Conservation (phyloP, 2,113 vertebrate species). For the Cichladusa arquata region DNA sequence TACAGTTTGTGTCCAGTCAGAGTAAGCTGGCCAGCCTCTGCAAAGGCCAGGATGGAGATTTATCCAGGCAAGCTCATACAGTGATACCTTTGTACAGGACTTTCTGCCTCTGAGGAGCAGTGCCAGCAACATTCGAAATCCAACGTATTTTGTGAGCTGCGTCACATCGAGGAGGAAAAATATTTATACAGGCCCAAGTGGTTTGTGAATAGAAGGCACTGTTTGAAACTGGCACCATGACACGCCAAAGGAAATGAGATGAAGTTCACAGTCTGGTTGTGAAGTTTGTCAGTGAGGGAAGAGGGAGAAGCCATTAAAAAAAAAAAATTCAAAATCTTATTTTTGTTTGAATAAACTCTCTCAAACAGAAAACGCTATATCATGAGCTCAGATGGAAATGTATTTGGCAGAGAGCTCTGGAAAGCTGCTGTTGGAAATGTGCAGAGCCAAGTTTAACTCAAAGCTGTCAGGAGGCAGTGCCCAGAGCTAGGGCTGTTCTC, state of each 20-base stretch:
- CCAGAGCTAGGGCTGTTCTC: not conserved
- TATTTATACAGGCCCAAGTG: not conserved
- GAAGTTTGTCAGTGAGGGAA: conserved; percentile 50
- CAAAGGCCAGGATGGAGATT: not conserved
- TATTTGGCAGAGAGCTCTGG: conserved; percentile 27
- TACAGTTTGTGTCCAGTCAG: not conserved
- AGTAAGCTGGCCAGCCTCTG: not conserved
- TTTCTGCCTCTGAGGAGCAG: not conserved
- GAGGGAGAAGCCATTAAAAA: not conserved
- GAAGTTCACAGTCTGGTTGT: conserved; percentile 57
- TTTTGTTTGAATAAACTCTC: conserved; percentile 40
- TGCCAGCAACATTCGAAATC: not conserved
- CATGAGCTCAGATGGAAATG: conserved; percentile 45
- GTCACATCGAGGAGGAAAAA: not conserved
- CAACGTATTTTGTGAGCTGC: not conserved
- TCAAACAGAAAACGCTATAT: conserved; percentile 30
- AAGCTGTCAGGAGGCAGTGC: not conserved
- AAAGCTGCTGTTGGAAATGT: conserved; percentile 15
- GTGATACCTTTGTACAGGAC: not conserved
- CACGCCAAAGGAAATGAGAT: conserved; percentile 49
- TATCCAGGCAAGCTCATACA: not conserved
- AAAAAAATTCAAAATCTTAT: accelerated
- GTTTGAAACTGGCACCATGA: conserved; percentile 46
- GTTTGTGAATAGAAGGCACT: conserved; percentile 48
- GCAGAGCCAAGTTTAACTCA: conserved; percentile 24